phyloP scores from a whole-genome alignment of 1,140 invertebrate genomes.

The Drosophila asahinai region DNA sequence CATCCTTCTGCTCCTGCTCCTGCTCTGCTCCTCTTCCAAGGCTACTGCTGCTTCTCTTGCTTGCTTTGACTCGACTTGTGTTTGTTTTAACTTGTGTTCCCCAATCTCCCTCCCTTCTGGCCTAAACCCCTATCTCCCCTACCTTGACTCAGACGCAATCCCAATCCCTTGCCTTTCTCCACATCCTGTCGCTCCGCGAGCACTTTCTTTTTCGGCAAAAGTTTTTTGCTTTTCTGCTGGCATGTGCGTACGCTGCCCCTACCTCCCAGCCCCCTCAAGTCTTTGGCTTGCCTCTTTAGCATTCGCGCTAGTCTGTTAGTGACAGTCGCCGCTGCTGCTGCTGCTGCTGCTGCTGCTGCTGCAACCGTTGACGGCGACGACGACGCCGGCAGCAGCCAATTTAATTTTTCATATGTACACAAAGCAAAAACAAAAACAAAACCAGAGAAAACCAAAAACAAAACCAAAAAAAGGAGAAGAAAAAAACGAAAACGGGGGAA shows the following conservation, averaged over 20 bases:
- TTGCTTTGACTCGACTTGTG: constrained; percentile 25
- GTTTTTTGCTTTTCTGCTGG: constrained; percentile 52
- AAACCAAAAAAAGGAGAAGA: background rate
- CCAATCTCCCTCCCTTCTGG: background rate
- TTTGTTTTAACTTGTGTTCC: constrained; percentile 53
- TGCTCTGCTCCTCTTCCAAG: constrained; percentile 7
- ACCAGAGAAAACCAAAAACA: constrained; percentile 2
- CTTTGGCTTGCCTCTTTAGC: constrained; percentile 27
- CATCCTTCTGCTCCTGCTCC: constrained; percentile 4
- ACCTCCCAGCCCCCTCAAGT: background rate
- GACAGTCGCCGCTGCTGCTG: constrained; percentile 44
- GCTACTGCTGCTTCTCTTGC: background rate
- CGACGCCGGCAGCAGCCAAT: constrained; percentile 53
- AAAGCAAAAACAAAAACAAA: constrained; percentile 12
- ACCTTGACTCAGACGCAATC: too few species aligned
- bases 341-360: constrained; percentile 6
- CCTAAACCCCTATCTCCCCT: background rate
- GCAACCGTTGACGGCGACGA: constrained; percentile 5
- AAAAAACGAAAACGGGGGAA: constrained; percentile 22
- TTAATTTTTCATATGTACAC: constrained; percentile 69
- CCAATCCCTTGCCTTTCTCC: background rate
- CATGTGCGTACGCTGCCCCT: constrained; percentile 23
- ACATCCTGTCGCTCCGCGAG: constrained; percentile 9
- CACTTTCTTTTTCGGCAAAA: constrained; percentile 58
- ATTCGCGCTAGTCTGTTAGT: constrained; percentile 54